phyloP scores from a whole-genome alignment of 2,888 invertebrate species.

The Hydropsyche betteni region DNA sequence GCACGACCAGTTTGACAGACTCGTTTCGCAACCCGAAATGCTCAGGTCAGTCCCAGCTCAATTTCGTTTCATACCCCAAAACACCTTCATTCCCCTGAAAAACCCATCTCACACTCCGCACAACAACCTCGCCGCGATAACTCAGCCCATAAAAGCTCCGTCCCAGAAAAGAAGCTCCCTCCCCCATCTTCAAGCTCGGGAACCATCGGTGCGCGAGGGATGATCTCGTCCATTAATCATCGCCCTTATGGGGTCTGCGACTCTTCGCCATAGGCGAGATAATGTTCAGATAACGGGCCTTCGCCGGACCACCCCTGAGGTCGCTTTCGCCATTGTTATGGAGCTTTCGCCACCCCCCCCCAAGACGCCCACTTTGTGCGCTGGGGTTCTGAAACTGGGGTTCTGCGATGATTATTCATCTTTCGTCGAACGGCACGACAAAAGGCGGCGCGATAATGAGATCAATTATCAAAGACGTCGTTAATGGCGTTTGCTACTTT shows the following conservation, averaged over 20 bases:
- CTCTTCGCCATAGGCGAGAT: constrained; percentile 47
- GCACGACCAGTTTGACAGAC: constrained; percentile 61
- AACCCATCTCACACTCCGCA: too few species aligned
- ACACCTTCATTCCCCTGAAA: too few species aligned
- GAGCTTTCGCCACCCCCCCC: neutral
- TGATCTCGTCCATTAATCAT: constrained; percentile 43
- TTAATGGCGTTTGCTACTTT: neutral
- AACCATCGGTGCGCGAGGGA: too few species aligned
- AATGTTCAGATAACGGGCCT: constrained; percentile 39
- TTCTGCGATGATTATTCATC: too few species aligned
- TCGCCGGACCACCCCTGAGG: neutral
- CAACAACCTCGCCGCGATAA: too few species aligned
- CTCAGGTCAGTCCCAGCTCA: constrained; percentile 58
- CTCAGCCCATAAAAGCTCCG: too few species aligned
- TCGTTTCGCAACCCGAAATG: constrained; percentile 63
- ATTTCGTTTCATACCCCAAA: too few species aligned
- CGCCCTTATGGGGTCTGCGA: constrained; percentile 34
- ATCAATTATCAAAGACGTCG: constrained; percentile 19
- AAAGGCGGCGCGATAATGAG: constrained; percentile 10
- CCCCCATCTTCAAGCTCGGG: too few species aligned
- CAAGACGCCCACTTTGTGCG: too few species aligned
- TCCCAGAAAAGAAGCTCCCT: too few species aligned
- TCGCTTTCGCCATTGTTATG: neutral
- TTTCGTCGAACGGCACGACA: neutral
- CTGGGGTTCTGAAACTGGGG: neutral